These are phyloP conservation scores for Lasioglossum baleicum DNA, from an alignment of 1,140 invertebrate species.

Conservation along the genomic window DNA sequence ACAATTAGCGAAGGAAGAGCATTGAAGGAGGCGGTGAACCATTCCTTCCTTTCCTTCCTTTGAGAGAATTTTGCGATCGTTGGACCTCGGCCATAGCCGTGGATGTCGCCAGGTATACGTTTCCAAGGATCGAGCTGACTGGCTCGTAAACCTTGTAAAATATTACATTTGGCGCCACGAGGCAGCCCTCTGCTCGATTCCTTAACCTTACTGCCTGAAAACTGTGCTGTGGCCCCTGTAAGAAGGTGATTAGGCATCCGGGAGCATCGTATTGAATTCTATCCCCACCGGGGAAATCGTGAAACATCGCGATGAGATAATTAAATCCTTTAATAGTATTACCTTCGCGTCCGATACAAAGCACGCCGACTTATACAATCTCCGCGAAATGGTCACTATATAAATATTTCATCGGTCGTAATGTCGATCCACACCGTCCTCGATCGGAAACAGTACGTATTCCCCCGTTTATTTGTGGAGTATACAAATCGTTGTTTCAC, in stretches of 20 bases:
- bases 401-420: background rate
- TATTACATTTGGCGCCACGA: constrained; percentile 62
- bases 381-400: background rate
- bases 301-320: constrained; percentile 15
- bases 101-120: constrained; percentile 52
- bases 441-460: background rate
- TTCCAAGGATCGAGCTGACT: constrained; percentile 59
- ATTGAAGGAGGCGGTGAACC: constrained; percentile 13
- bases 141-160: constrained; percentile 71
- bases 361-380: constrained; percentile 15
- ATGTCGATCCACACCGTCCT: background rate
- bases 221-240: constrained; percentile 5
- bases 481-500: background rate
- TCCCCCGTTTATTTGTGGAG: background rate
- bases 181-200: constrained; percentile 29
- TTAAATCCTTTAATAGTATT: constrained; percentile 23
- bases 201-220: constrained; percentile 45
- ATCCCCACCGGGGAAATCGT: background rate
- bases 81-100: constrained; percentile 16
- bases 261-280: constrained; percentile 14
- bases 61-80: constrained; percentile 38
- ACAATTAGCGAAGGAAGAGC: constrained; percentile 70
- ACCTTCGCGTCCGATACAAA: background rate
- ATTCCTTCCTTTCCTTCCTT: background rate
- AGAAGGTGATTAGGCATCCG: constrained; percentile 46